These are phyloP conservation scores for Basileuterus tristriatus DNA, from an alignment of 2,797 vertebrate species.

Conservation along the genomic window DNA sequence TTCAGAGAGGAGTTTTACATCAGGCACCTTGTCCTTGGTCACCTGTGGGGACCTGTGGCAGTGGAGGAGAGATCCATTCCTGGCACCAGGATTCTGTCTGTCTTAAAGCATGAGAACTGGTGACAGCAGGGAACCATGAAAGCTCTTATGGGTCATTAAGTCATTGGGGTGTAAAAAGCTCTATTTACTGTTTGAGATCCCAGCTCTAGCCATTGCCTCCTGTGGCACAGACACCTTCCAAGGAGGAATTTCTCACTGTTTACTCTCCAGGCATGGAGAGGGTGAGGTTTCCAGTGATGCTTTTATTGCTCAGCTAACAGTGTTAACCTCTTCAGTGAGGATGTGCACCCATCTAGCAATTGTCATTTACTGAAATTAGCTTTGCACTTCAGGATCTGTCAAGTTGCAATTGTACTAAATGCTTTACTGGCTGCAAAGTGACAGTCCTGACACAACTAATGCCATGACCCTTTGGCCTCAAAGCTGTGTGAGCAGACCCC, in stretches of 20 bases:
- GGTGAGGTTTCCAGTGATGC: neutral
- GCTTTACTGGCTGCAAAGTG: neutral
- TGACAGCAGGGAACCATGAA: neutral
- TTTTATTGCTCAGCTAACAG: neutral
- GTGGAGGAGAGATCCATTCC: neutral
- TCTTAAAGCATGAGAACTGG: neutral
- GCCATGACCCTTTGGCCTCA: neutral
- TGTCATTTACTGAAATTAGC: conserved; percentile 8
- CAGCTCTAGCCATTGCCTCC: neutral
- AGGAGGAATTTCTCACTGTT: neutral
- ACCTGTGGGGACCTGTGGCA: neutral
- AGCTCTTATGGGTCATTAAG: neutral
- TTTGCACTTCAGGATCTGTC: neutral
- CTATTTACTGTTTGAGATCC: neutral
- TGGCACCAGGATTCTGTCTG: neutral
- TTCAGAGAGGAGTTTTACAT: neutral
- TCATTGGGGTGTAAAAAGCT: neutral
- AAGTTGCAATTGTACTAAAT: neutral
- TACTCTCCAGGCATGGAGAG: neutral
- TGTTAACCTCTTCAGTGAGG: neutral
- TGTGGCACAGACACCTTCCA: neutral
- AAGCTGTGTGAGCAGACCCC: neutral
- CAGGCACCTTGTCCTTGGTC: neutral
- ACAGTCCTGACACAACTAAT: neutral
- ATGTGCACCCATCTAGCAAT: neutral